Conservation (phyloP, 2,888 invertebrate species). For the Scotopteryx bipunctaria region DNA sequence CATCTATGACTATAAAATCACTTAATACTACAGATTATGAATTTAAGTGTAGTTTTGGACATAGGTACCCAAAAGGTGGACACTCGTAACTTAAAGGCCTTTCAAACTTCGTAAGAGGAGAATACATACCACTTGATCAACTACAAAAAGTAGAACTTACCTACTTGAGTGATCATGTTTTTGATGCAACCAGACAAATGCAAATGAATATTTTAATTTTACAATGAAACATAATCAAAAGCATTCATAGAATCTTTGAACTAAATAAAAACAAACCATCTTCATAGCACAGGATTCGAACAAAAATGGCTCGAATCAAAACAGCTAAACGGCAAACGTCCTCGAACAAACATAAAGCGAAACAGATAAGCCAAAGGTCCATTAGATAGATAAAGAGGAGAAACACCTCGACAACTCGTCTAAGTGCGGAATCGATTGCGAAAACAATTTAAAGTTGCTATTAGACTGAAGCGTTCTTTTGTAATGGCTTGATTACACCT, state of each 20-base stretch:
- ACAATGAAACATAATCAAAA: too few relatives aligned
- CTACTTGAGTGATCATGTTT: too few relatives aligned
- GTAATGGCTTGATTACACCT: slow-evolving; percentile 4
- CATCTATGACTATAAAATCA: too few relatives aligned
- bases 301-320: slow-evolving; percentile 31
- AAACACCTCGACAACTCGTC: slow-evolving; percentile 46
- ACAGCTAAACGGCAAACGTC: slow-evolving; percentile 29
- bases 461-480: slow-evolving; percentile 13
- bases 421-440: slow-evolving; percentile 47
- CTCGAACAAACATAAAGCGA: slow-evolving; percentile 37
- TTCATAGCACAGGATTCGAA: not conserved
- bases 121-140: too few relatives aligned
- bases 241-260: not conserved
- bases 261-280: slow-evolving; percentile 7
- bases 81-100: too few relatives aligned
- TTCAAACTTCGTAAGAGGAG: too few relatives aligned
- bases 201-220: too few relatives aligned
- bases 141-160: too few relatives aligned
- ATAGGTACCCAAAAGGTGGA: too few relatives aligned
- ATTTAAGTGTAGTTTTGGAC: too few relatives aligned
- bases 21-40: too few relatives aligned
- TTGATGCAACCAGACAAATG: too few relatives aligned
- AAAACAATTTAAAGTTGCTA: slow-evolving; percentile 39
- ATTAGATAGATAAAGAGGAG: slow-evolving; percentile 51
- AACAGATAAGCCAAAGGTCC: slow-evolving; percentile 48